Evolutionary conservation across 2,113 vertebrate genomes (phyloP).

Genomic region (Festucalex cinctus): DNA sequence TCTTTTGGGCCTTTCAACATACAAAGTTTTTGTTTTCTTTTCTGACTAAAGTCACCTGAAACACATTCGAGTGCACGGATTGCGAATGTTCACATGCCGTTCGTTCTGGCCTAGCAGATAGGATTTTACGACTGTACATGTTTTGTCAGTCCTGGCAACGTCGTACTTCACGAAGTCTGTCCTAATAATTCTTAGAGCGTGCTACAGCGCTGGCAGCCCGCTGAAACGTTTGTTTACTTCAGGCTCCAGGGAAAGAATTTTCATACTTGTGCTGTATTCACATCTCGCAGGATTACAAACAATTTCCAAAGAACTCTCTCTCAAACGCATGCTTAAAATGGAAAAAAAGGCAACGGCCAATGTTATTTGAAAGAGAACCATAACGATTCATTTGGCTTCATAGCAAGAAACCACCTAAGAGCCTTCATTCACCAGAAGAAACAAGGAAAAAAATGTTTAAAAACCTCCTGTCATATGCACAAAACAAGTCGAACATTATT

Average conservation of each 20-base stretch:
- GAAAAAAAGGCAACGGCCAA: background rate
- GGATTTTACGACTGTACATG: background rate
- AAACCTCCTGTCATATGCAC: background rate
- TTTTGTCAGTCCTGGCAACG: slow-evolving; percentile 12
- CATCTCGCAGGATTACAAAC: background rate
- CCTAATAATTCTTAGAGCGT: background rate
- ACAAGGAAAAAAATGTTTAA: background rate
- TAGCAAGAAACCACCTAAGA: no score
- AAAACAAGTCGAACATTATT: background rate
- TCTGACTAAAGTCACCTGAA: background rate
- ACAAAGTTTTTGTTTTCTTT: background rate
- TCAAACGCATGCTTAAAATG: background rate
- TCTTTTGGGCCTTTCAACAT: background rate
- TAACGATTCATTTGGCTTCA: background rate
- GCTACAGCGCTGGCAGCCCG: slow-evolving; percentile 1
- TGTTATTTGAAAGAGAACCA: background rate
- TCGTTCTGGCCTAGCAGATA: background rate
- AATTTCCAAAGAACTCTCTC: background rate
- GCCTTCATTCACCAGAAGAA: no score
- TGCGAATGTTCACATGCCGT: background rate
- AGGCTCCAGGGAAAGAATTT: slow-evolving; percentile 19
- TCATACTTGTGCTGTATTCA: slow-evolving; percentile 26
- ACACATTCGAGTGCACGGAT: background rate
- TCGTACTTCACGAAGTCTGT: background rate
- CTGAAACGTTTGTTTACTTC: slow-evolving; percentile 46